Conservation (phyloP, 2,888 invertebrate species). For the Geotrupes spiniger region DNA sequence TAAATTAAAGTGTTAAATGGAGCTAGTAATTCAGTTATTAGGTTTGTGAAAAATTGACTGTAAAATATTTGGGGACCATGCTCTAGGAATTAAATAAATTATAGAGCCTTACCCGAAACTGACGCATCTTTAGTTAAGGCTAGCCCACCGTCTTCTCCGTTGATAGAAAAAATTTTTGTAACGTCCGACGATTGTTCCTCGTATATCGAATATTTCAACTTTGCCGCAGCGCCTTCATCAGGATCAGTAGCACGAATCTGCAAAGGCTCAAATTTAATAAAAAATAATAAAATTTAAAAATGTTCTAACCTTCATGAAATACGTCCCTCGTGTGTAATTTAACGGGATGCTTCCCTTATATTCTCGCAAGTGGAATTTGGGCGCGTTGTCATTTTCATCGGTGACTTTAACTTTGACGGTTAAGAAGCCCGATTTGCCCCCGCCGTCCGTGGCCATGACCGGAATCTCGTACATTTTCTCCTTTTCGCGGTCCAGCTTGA, state of each 20-base stretch:
- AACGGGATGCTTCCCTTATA: constrained; percentile 72
- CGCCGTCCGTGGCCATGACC: constrained; percentile 79
- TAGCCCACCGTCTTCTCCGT: constrained; percentile 71
- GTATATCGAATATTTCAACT: constrained; percentile 74
- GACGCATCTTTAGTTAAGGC: constrained; percentile 62
- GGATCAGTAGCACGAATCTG: constrained; percentile 65
- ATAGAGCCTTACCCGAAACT: constrained; percentile 46
- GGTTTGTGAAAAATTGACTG: too few species aligned
- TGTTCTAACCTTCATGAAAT: constrained; percentile 58
- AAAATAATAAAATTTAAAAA: constrained; percentile 1
- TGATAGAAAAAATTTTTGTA: constrained; percentile 70
- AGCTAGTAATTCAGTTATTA: too few species aligned
- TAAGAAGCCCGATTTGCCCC: constrained; percentile 73
- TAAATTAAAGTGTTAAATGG: constrained; percentile 1
- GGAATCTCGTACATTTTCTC: constrained; percentile 71
- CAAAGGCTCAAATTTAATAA: too few species aligned
- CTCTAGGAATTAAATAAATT: neutral
- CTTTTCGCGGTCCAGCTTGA: constrained; percentile 70
- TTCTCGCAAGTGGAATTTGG: constrained; percentile 70
- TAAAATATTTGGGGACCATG: neutral
- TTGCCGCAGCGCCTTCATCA: constrained; percentile 72
- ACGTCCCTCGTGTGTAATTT: constrained; percentile 56
- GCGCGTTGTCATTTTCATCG: constrained; percentile 83
- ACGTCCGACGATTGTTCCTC: constrained; percentile 61
- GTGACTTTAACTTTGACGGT: constrained; percentile 74